Conservation (phyloP, 2,888 invertebrate species). For the Nebria brevicollis region DNA sequence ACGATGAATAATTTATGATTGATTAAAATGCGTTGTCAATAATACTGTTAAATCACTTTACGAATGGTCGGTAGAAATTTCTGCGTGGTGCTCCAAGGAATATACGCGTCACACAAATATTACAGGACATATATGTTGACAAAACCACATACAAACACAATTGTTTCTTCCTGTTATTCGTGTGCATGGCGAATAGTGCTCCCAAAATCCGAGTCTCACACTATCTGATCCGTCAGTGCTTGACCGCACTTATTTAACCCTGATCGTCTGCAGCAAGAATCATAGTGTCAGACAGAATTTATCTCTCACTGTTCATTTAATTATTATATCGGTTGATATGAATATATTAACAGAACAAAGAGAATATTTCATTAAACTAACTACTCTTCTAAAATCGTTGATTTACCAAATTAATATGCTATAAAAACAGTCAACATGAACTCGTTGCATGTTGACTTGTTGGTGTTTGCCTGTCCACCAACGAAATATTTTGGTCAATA, state of each 20-base stretch:
- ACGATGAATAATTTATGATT: neutral
- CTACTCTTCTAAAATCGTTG: neutral
- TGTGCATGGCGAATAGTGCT: slow-evolving; percentile 32
- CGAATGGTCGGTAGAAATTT: neutral
- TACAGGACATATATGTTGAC: slow-evolving; percentile 31
- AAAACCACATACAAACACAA: neutral
- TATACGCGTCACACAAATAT: slow-evolving; percentile 25
- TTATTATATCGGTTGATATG: neutral
- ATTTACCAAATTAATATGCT: neutral
- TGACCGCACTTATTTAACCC: slow-evolving; percentile 58
- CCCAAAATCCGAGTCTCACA: slow-evolving; percentile 14
- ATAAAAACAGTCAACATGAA: neutral
- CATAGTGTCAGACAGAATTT: slow-evolving; percentile 50
- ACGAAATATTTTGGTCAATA: neutral
- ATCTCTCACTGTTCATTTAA: slow-evolving; percentile 34
- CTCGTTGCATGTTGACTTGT: neutral
- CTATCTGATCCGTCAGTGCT: slow-evolving; percentile 34
- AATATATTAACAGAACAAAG: neutral
- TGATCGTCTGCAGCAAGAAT: slow-evolving; percentile 74
- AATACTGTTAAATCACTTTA: neutral
- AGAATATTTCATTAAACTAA: neutral
- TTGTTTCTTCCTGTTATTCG: neutral
- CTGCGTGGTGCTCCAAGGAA: neutral
- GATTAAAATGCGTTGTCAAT: neutral
- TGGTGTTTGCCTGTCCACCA: neutral